Evolutionary conservation across 2,113 vertebrate species (phyloP).

Genomic region (Oreochromis niloticus): DNA sequence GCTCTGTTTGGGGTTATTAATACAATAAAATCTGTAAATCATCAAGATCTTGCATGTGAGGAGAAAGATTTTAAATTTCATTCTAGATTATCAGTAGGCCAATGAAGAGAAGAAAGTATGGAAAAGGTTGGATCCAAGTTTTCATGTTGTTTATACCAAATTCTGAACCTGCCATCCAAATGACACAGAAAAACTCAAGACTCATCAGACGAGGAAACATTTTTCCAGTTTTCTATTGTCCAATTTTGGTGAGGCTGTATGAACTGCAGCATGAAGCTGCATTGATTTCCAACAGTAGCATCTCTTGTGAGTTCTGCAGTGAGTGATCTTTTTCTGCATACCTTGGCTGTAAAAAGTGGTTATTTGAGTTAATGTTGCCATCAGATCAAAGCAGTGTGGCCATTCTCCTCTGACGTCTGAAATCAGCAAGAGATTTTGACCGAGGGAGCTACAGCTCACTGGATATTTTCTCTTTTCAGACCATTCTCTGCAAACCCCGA

Average conservation of each 20-base stretch:
- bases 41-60: not conserved
- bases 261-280: not conserved
- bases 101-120: not conserved
- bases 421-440: not conserved
- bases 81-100: not conserved
- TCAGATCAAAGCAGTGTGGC: not conserved
- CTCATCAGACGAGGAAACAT: not conserved
- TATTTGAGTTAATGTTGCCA: not conserved
- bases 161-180: not conserved
- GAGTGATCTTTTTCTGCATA: not conserved
- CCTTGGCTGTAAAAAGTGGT: not conserved
- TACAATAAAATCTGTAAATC: not conserved
- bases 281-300: not conserved
- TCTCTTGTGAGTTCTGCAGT: not conserved
- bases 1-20: not conserved
- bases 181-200: not conserved
- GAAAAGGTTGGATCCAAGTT: not conserved
- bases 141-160: not conserved
- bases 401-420: not conserved
- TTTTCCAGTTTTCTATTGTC: not conserved
- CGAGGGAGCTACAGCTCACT: not conserved
- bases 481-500: not conserved
- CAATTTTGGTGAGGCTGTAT: not conserved
- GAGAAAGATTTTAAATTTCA: not conserved
- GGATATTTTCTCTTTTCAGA: not conserved